Base-by-base conservation (phyloP, 1,140 invertebrate genomes). In the Brachionus plicatilis region DNA sequence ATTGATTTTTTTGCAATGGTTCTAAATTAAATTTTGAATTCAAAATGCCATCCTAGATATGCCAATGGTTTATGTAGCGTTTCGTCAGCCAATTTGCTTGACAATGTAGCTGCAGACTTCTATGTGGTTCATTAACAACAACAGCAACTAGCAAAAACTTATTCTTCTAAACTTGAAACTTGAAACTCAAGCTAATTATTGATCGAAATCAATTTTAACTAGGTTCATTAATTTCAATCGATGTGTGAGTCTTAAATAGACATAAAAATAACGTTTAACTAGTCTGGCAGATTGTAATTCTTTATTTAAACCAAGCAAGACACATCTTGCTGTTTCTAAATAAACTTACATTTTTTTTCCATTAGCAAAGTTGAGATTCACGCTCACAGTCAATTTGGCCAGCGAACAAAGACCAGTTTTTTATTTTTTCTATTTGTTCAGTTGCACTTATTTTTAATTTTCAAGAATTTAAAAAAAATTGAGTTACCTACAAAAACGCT, bases 201-300 rank as follows among this genome's bases (percentile, higher is more conserved):
- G 29, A 72, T 72, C 3, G 29, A 72, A 72, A 72, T 72, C 37
- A 43, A 72, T 72, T 72, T 72, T 41, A 43, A 41, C 33, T 41
- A 43, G 68, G 68, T 72, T 43, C 33, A 72, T 72, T 72, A 72
- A 20, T 9, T 72, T 72, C 68, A 20, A 72, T 72, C 68, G 37
- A 72, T 72, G 12, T 72, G n/a, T 72, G 17, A 43, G 33, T 43
- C 53, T 24, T 60, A 20, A 9, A 24, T 20, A 20, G n/a, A 7
- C 17, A 56, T 17, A 56, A 56, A 17, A 56, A 56, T 17, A 56
- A 17, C 50, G 50, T 17, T 56, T 56, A 20, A 56, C n/a, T 17
- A 56, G n/a, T 60, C 53, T 60, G 53, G 53, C 53, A 17, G 17
- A 17, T 56, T 56, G 50, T 17, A 56, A 56, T 17, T 17, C n/a